Conservation (phyloP, 2,797 vertebrate species). For the Passerculus sandwichensis region DNA sequence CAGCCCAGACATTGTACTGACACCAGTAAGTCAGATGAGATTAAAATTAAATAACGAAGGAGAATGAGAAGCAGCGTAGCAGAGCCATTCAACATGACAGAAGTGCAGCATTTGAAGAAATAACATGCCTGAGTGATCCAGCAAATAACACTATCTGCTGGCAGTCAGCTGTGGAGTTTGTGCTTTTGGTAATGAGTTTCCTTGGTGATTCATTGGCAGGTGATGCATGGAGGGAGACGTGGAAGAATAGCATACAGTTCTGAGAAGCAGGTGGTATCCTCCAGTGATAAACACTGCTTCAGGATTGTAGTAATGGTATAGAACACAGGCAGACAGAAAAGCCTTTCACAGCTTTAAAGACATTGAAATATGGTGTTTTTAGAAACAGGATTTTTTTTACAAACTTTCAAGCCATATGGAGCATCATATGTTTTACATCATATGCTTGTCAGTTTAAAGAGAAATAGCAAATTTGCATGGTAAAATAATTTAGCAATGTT, state of each 20-base stretch:
- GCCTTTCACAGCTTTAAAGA: not conserved
- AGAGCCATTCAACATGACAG: not conserved
- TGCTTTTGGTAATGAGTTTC: slow-evolving; percentile 29
- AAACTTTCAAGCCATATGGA: not conserved
- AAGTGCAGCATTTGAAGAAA: slow-evolving; percentile 13
- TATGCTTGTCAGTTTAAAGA: slow-evolving; percentile 8
- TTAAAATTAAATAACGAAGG: slow-evolving; percentile 30
- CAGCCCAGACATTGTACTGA: not conserved
- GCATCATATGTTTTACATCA: not conserved
- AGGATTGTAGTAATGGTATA: not conserved
- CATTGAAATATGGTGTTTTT: not conserved
- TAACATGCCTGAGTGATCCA: not conserved
- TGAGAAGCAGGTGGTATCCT: not conserved
- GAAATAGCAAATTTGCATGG: not conserved
- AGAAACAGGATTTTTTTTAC: not conserved
- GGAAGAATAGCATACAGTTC: not conserved
- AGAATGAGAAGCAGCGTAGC: not conserved
- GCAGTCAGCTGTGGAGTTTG: slow-evolving; percentile 3
- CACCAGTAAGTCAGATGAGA: slow-evolving; percentile 6
- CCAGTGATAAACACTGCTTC: not conserved
- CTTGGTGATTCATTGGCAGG: slow-evolving; percentile 44
- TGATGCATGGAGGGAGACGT: not conserved
- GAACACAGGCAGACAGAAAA: not conserved
- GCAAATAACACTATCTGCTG: not conserved
- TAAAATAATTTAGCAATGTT: not conserved